phyloP scores from a whole-genome alignment of 2,888 invertebrate species.

The Psylliodes chrysocephalus region DNA sequence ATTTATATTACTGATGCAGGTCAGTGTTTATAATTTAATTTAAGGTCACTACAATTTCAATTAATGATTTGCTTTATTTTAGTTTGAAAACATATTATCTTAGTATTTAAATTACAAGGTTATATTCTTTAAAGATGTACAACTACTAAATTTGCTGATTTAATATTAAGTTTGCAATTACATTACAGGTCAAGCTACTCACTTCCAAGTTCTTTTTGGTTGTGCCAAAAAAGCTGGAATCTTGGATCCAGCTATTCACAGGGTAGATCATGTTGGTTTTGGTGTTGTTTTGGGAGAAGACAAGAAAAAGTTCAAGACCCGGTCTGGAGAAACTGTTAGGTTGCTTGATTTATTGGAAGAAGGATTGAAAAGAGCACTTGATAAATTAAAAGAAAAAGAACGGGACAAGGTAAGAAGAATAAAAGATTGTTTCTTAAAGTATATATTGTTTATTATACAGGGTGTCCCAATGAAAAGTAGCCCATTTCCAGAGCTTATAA shows the following conservation, averaged over 20 bases:
- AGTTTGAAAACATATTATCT: too few relatives aligned
- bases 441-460: too few relatives aligned
- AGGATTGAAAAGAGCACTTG: slow-evolving; percentile 83
- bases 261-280: slow-evolving; percentile 92
- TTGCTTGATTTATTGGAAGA: slow-evolving; percentile 90
- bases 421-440: too few relatives aligned
- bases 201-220: slow-evolving; percentile 80
- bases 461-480: too few relatives aligned
- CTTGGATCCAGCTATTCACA: slow-evolving; percentile 69
- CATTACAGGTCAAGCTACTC: slow-evolving; percentile 74
- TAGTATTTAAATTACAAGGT: too few relatives aligned
- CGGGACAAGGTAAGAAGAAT: slow-evolving; percentile 75
- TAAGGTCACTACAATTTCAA: too few relatives aligned
- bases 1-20: slow-evolving; percentile 96
- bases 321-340: slow-evolving; percentile 93
- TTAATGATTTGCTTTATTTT: too few relatives aligned
- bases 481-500: too few relatives aligned
- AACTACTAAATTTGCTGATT: too few relatives aligned
- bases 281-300: slow-evolving; percentile 98
- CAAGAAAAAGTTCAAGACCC: slow-evolving; percentile 98
- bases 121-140: too few relatives aligned
- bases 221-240: slow-evolving; percentile 85
- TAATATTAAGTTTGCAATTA: too few relatives aligned
- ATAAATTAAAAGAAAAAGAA: slow-evolving; percentile 87
- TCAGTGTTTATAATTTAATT: slow-evolving; percentile 72